A percentile compares a stretch with the other conserved stretches of the same genome.
These are phyloP conservation scores for Corvus hawaiiensis DNA, from an alignment of 2,113 vertebrate genomes.

Conservation along the genomic window DNA sequence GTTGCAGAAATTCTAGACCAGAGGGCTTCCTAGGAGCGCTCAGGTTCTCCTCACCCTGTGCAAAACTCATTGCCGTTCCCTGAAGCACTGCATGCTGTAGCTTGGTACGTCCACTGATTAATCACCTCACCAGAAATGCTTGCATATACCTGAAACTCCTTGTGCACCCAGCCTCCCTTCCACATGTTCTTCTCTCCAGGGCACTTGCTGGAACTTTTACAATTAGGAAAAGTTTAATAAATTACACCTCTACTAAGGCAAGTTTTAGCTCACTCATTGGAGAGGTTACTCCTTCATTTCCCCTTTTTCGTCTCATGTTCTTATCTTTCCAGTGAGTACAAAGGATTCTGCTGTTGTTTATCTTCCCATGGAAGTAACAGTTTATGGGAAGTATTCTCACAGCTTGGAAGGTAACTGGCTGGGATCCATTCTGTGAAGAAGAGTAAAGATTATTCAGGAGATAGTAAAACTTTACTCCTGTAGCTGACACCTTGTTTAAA, in stretches of 20 bases:
- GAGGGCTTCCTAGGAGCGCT: neutral
- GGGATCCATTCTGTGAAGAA: neutral
- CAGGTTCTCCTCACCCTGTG: neutral
- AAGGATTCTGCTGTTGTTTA: neutral
- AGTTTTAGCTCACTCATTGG: neutral
- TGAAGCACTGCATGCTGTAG: neutral
- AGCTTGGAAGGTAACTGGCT: neutral
- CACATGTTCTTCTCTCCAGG: neutral
- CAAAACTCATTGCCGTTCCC: neutral
- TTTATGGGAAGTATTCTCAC: neutral
- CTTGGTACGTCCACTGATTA: fast-evolving
- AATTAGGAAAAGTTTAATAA: neutral
- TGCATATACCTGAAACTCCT: neutral
- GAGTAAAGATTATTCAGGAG: neutral
- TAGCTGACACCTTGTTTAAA: neutral
- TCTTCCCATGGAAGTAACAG: neutral
- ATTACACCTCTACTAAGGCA: neutral
- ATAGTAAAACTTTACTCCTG: neutral
- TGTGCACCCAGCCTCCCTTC: neutral
- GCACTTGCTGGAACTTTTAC: neutral
- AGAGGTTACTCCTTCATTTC: neutral
- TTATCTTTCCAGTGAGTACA: neutral
- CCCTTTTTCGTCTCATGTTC: neutral
- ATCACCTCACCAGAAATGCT: neutral
- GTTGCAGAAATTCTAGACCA: neutral